Evolutionary conservation across 53 echinoderm and acorn worm species (phyloP), one percentile per base, ranked within the genome.

Genomic region (Temnopleurus reevesii): DNA sequence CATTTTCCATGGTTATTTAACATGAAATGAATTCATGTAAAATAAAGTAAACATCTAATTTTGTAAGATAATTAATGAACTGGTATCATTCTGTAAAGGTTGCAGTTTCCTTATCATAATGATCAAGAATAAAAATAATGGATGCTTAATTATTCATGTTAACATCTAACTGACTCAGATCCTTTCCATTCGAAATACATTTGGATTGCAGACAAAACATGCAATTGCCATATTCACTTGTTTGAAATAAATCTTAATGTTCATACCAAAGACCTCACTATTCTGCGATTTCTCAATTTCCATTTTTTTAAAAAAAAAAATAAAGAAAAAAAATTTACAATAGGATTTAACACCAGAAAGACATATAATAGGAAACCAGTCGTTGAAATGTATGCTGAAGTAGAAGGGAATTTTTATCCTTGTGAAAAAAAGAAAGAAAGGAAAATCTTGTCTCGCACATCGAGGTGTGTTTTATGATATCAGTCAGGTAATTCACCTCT

Each of bases 401-500:
- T 43, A 71, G 71, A n/a, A 3, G 43, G 41, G 15, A 71, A 41
- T 41, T 71, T n/a, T 66, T 41, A 36, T 66, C 29, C 71, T 41
- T 66, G 71, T 36, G 5, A 71, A 41, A 12, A 55, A 55, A 56
- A 55, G 17, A 49, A 8, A 5, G 49, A 17, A 17, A 41, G 9
- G 71, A 38, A 71, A 71, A 71, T 71, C 71, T 41, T 71, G 71
- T 71, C 41, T 71, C 2, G 8, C 41, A 41, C 43, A 66, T 66
- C 41, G 6, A 36, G 41, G 71, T 71, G n/a, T 71, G 21, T 36
- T 71, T 41, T 41, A 29, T 63, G 34, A 63, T 29, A 53, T 8
- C 26, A 31, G 12, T 44, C 23, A 85, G 85, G 85, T 85, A 85
- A 60, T 85, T 85, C 60, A 85, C 85, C 60, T 60, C 60, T 44